Evolutionary conservation across 2,113 vertebrate genomes (phyloP).

Genomic region (Osmerus eperlanus): DNA sequence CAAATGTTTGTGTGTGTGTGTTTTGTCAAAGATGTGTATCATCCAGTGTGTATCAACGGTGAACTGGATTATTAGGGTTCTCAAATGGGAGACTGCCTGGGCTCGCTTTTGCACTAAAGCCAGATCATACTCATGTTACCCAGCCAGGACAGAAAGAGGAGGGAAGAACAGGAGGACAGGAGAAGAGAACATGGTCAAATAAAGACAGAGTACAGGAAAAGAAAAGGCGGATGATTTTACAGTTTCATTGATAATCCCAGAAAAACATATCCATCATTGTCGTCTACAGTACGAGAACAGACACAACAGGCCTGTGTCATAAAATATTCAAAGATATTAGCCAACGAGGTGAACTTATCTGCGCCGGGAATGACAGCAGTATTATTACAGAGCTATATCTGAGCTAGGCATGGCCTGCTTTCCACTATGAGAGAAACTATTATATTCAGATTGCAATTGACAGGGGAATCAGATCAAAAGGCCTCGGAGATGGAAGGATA

Average conservation of each 20-base stretch:
- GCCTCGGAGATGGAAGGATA: constrained; percentile 8
- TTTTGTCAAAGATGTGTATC: too few species aligned
- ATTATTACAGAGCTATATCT: constrained; percentile 1
- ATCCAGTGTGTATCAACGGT: too few species aligned
- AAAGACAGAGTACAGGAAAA: neutral
- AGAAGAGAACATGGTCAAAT: neutral
- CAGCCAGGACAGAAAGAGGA: neutral
- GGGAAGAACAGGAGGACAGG: neutral
- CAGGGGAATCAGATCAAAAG: constrained; percentile 7
- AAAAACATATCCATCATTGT: neutral
- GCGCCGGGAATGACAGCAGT: neutral
- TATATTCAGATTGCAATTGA: constrained; percentile 1
- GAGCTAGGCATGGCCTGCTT: neutral
- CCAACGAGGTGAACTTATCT: neutral
- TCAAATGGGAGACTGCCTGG: too few species aligned
- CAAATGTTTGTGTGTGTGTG: too few species aligned
- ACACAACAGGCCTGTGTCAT: neutral
- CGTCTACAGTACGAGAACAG: neutral
- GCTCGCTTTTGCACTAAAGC: too few species aligned
- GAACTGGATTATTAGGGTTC: too few species aligned
- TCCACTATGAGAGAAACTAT: neutral
- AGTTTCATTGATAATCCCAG: too few species aligned
- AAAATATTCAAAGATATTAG: constrained; percentile 11
- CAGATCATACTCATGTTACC: neutral
- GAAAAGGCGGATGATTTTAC: neutral